Percentiles rank a stretch among this genome's conserved stretches.
These are phyloP conservation scores for Chesias legatella DNA, from an alignment of 2,888 invertebrate species.

Conservation along the genomic window DNA sequence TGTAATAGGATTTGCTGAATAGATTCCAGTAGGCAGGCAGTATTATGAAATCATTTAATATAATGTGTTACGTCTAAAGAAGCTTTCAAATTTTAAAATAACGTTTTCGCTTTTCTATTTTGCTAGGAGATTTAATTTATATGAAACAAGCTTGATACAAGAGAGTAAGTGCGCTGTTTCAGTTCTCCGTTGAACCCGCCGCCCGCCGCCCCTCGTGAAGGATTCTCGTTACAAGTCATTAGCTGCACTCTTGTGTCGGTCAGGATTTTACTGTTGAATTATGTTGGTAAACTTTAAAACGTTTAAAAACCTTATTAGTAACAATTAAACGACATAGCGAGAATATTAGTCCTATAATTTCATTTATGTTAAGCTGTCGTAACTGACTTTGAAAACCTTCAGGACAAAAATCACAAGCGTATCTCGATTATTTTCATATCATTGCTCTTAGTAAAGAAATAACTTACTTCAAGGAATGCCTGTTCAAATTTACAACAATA, in stretches of 20 bases:
- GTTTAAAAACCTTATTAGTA: neutral
- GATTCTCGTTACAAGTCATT: constrained; percentile 27
- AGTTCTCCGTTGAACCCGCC: constrained; percentile 12
- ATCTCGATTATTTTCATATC: too few species aligned
- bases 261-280: constrained; percentile 16
- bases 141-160: constrained; percentile 12
- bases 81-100: too few species aligned
- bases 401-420: too few species aligned
- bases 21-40: constrained; percentile 14
- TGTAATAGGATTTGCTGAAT: constrained; percentile 1
- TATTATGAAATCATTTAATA: constrained; percentile 5
- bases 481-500: too few species aligned
- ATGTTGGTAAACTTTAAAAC: constrained; percentile 4
- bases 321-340: too few species aligned
- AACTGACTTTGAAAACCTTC: too few species aligned
- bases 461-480: too few species aligned
- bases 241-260: constrained; percentile 22
- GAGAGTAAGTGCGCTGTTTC: constrained; percentile 2
- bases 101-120: neutral
- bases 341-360: too few species aligned
- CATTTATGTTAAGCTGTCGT: too few species aligned
- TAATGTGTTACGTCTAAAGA: too few species aligned
- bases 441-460: too few species aligned
- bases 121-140: constrained; percentile 8
- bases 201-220: constrained; percentile 13